A percentile compares a stretch with the other conserved stretches of the same genome.
These are phyloP conservation scores for Atrichornis clamosus DNA, from an alignment of 2,113 vertebrate genomes.

Conservation along the genomic window DNA sequence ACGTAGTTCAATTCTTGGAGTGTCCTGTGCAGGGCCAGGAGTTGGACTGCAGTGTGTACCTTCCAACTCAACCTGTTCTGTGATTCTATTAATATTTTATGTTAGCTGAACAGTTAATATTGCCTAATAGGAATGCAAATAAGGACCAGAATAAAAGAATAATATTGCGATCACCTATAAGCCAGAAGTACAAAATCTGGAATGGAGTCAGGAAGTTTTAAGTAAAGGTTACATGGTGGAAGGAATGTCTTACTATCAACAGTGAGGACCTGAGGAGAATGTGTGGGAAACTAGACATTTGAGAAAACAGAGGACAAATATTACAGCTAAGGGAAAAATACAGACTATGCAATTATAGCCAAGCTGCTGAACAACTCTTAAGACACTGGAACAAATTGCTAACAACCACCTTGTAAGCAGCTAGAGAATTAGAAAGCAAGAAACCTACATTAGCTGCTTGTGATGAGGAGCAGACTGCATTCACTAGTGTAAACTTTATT, in stretches of 20 bases:
- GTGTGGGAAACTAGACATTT: neutral
- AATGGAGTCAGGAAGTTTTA: neutral
- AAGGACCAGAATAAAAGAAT: rapidly evolving
- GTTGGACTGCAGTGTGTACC: neutral
- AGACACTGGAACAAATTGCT: neutral
- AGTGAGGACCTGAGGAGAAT: neutral
- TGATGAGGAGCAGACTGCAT: neutral
- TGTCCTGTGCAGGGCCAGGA: neutral
- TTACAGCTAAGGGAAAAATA: neutral
- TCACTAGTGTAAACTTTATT: neutral
- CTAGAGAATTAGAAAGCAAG: neutral
- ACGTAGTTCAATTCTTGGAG: neutral
- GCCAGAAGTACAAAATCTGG: neutral
- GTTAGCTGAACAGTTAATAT: neutral
- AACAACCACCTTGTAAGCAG: neutral
- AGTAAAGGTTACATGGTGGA: neutral
- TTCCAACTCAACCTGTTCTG: neutral
- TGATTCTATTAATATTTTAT: neutral
- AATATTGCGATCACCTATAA: neutral
- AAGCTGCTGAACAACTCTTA: neutral
- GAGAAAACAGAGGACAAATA: neutral
- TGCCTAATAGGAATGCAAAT: neutral
- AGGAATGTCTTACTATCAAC: neutral
- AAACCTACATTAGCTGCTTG: neutral
- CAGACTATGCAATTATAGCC: neutral